Conservation (phyloP, 2,113 vertebrate genomes). For the Menura novaehollandiae region DNA sequence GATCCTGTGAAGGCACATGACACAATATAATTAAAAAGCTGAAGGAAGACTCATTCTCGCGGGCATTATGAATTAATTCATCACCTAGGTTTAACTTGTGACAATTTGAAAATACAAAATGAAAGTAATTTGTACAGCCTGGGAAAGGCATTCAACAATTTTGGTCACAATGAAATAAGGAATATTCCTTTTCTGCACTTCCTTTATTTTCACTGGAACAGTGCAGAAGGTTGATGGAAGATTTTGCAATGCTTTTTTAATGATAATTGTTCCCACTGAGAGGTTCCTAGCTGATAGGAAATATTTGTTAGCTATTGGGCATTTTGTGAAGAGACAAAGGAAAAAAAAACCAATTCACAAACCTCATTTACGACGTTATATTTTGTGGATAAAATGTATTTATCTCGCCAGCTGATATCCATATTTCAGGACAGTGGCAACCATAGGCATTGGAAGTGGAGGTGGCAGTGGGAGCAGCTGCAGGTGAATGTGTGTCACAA, state of each 20-base stretch:
- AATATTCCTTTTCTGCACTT: background rate
- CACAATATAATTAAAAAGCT: background rate
- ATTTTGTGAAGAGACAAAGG: background rate
- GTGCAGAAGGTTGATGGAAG: background rate
- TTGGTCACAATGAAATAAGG: background rate
- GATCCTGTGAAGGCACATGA: background rate
- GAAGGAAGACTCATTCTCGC: conserved; percentile 1
- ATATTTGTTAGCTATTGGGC: background rate
- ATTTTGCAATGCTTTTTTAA: background rate
- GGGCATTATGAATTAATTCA: conserved; percentile 9
- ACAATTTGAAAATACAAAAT: conserved; percentile 9
- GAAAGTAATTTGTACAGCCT: conserved; percentile 37
- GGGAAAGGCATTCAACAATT: background rate
- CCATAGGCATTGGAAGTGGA: background rate
- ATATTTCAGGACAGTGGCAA: background rate
- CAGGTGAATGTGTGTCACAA: background rate
- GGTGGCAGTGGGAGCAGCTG: background rate
- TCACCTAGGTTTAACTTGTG: background rate
- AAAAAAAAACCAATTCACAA: background rate
- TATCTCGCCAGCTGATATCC: background rate
- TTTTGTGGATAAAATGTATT: background rate
- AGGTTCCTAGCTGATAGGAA: background rate
- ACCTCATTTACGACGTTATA: background rate
- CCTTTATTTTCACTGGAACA: background rate
- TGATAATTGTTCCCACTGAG: background rate